Percentiles rank a stretch among this genome's conserved stretches.
These are phyloP conservation scores for Nectonema munidae DNA, from an alignment of 2,888 invertebrate genomes.

Conservation along the genomic window DNA sequence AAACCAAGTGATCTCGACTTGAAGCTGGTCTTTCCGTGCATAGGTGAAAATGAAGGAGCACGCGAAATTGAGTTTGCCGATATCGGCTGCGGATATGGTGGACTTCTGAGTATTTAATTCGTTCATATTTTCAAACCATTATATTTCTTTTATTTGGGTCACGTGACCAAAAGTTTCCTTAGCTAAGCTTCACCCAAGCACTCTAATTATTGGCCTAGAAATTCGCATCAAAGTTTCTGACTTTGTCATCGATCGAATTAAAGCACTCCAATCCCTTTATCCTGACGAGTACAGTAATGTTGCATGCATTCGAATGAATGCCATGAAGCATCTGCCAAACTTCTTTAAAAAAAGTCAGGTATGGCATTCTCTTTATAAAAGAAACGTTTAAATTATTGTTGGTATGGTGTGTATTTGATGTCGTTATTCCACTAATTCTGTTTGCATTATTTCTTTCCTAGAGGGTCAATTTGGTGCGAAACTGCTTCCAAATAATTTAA, in stretches of 20 bases:
- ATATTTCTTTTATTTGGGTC: no score
- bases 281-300: constrained; percentile 53
- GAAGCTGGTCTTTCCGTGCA: constrained; percentile 6
- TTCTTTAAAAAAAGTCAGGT: constrained; percentile 74
- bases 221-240: constrained; percentile 91
- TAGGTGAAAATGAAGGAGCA: not conserved
- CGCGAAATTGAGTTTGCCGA: constrained; percentile 54
- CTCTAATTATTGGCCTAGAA: constrained; percentile 64
- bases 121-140: constrained; percentile 10
- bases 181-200: constrained; percentile 56
- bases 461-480: no score
- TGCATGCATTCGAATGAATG: constrained; percentile 71
- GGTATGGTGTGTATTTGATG: no score
- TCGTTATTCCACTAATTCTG: no score
- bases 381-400: no score
- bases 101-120: constrained; percentile 35
- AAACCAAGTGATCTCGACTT: constrained; percentile 14
- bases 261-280: constrained; percentile 42
- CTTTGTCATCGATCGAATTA: constrained; percentile 73
- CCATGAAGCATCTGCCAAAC: constrained; percentile 96
- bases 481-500: no score
- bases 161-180: no score
- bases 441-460: no score
- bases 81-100: constrained; percentile 91
- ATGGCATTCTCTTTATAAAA: no score